Percentiles rank a stretch among this genome's conserved stretches.
These are phyloP conservation scores for Tipula confusa DNA, from an alignment of 2,888 invertebrate genomes.

Conservation along the genomic window DNA sequence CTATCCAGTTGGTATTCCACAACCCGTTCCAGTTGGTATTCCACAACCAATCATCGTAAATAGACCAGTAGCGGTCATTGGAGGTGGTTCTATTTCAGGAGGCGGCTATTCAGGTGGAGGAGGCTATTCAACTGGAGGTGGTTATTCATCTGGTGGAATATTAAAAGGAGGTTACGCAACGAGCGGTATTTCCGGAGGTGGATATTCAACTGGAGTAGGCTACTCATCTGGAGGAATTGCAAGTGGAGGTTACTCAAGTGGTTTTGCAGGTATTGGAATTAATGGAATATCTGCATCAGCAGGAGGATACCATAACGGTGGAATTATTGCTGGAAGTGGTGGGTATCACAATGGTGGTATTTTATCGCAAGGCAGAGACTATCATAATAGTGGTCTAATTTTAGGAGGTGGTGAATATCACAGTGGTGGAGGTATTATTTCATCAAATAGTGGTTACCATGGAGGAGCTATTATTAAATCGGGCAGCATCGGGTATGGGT, in stretches of 20 bases:
- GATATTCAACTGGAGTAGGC: neutral
- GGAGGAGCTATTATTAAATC: neutral
- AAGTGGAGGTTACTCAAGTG: neutral
- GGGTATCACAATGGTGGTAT: constrained; percentile 1
- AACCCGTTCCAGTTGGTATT: constrained; percentile 41
- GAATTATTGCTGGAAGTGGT: constrained; percentile 4
- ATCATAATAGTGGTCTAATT: neutral
- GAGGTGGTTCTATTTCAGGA: constrained; percentile 34
- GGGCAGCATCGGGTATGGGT: neutral
- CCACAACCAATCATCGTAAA: constrained; percentile 35
- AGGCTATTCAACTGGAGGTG: constrained; percentile 33
- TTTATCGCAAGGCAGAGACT: neutral
- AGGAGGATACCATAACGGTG: neutral
- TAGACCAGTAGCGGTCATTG: neutral
- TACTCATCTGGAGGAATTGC: neutral
- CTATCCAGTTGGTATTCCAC: constrained; percentile 40
- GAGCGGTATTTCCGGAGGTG: constrained; percentile 39
- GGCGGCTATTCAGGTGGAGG: constrained; percentile 33
- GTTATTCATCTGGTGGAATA: constrained; percentile 36
- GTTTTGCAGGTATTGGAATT: neutral
- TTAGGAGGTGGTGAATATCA: neutral
- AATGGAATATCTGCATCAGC: neutral
- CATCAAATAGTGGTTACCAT: neutral
- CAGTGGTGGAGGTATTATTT: neutral
- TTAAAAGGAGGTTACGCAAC: constrained; percentile 21